Conservation (phyloP, 2,113 vertebrate species). For the Panthera leo region DNA sequence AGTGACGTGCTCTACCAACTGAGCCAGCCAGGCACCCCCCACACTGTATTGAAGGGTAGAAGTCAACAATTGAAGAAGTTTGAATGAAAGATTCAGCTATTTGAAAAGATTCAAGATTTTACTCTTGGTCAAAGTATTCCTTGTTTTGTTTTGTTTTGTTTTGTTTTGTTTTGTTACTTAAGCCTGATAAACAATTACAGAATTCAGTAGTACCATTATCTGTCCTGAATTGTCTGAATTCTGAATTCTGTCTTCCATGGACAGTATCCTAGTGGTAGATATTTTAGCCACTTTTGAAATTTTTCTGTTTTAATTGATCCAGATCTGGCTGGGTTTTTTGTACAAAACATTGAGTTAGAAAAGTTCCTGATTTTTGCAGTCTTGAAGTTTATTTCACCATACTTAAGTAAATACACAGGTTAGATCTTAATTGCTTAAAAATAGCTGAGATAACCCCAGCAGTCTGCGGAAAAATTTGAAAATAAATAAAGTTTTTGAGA, state of each 20-base stretch:
- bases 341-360: neutral
- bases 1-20: neutral
- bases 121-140: neutral
- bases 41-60: neutral
- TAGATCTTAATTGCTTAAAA: conserved; percentile 21
- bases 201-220: neutral
- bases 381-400: neutral
- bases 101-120: no score
- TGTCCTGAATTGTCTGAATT: neutral
- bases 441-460: neutral
- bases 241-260: neutral
- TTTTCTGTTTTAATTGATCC: neutral
- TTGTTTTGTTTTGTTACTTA: neutral
- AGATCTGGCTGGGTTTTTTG: neutral
- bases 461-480: neutral
- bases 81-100: neutral
- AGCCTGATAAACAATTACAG: neutral
- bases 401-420: neutral
- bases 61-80: neutral
- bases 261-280: neutral
- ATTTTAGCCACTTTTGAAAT: neutral
- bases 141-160: neutral
- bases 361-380: conserved; percentile 5
- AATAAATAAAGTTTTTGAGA: neutral
- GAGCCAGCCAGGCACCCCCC: neutral